A percentile compares a stretch with the other conserved stretches of the same genome.
phyloP scores from a whole-genome alignment of 2,888 invertebrate genomes.

The Apodemia mormo region DNA sequence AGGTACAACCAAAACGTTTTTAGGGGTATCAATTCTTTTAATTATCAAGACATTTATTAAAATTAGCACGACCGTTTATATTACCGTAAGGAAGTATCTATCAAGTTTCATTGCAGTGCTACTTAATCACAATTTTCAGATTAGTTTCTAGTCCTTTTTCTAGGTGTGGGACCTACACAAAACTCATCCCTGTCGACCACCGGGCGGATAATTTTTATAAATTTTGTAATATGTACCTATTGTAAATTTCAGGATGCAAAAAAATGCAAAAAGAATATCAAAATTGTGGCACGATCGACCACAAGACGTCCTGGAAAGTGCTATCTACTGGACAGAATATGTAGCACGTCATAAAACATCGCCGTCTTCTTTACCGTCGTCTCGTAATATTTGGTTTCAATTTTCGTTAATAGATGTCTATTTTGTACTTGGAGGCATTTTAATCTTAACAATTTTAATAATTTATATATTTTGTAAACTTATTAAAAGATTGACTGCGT shows the following conservation, averaged over 20 bases:
- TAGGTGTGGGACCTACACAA: no score
- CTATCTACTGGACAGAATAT: constrained; percentile 85
- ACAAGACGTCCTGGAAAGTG: constrained; percentile 79
- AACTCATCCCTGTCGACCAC: no score
- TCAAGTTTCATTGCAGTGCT: no score
- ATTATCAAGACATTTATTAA: no score
- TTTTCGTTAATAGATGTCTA: constrained; percentile 57
- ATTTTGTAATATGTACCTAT: neutral
- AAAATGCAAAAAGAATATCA: constrained; percentile 71
- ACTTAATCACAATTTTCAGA: no score
- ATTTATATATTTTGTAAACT: constrained; percentile 33
- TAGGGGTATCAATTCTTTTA: no score
- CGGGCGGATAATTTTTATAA: no score
- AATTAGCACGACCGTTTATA: no score
- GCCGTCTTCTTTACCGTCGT: constrained; percentile 52
- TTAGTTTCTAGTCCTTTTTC: no score
- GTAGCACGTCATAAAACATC: constrained; percentile 73
- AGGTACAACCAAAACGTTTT: no score
- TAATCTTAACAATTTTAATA: constrained; percentile 38
- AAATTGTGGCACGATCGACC: constrained; percentile 80
- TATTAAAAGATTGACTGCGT: neutral
- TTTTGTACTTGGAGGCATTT: constrained; percentile 41
- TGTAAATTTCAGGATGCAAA: constrained; percentile 54
- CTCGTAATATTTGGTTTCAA: constrained; percentile 52
- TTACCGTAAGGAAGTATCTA: constrained; percentile 23